Percentiles rank a stretch among this genome's conserved stretches.
Conservation (phyloP, 2,797 vertebrate species). For the Peromyscus eremicus region DNA sequence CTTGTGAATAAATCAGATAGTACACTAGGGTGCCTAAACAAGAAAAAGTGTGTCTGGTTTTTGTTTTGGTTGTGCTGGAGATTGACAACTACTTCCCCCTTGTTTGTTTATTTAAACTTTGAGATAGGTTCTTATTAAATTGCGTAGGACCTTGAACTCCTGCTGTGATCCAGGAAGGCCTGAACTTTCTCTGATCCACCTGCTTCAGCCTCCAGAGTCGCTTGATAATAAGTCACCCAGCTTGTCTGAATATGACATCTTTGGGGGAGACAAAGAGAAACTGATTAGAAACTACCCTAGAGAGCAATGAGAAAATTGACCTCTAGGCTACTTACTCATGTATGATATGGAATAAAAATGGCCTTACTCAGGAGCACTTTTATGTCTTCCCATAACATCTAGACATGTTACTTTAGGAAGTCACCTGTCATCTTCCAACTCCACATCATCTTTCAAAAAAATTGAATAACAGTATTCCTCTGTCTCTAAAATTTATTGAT, state of each 20-base stretch:
- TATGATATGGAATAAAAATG: not conserved
- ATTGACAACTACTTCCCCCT: not conserved
- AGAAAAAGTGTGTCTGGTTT: not conserved
- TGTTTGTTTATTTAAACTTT: not conserved
- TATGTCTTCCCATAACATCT: not conserved
- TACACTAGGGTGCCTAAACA: not conserved
- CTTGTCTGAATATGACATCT: not conserved
- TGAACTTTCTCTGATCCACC: not conserved
- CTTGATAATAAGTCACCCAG: not conserved
- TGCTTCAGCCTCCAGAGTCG: not conserved
- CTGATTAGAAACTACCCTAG: slow-evolving; percentile 10
- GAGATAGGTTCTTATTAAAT: not conserved
- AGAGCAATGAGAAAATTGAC: not conserved
- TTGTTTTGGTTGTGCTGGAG: not conserved
- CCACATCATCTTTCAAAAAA: slow-evolving; percentile 43
- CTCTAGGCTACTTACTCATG: not conserved
- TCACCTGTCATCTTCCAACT: not conserved
- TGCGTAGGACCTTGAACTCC: not conserved
- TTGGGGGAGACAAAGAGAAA: not conserved
- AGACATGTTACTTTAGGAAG: not conserved
- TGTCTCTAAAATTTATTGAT: not conserved
- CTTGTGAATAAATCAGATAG: not conserved
- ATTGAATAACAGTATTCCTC: not conserved
- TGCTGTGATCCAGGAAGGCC: not conserved
- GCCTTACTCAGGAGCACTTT: not conserved